Evolutionary conservation across 2,113 vertebrate species (phyloP).

Genomic region (Chionis minor): DNA sequence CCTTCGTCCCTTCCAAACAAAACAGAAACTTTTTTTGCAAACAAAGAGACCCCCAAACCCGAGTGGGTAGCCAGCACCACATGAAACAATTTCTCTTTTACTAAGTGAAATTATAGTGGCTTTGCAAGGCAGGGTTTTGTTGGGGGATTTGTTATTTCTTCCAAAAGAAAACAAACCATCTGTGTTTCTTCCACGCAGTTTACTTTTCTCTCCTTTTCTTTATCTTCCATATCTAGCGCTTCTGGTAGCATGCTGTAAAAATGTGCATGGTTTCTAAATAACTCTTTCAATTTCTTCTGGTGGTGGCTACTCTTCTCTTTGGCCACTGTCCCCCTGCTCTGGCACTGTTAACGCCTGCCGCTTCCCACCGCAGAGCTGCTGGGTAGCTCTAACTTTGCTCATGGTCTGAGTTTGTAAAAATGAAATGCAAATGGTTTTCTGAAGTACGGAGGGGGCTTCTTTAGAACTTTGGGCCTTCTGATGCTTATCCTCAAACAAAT

Average conservation of each 20-base stretch:
- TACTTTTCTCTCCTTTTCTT: slow-evolving; percentile 7
- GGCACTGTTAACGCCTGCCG: not conserved
- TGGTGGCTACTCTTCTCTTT: not conserved
- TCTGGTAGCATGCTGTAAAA: not conserved
- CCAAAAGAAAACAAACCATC: not conserved
- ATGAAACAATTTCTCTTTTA: not conserved
- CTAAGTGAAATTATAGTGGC: not conserved
- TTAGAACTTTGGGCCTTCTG: not conserved
- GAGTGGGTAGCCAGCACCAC: not conserved
- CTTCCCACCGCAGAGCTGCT: not conserved
- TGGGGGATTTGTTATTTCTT: not conserved
- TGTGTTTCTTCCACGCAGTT: not conserved
- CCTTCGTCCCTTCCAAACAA: not conserved
- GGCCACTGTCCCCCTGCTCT: not conserved
- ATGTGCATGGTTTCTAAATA: not conserved
- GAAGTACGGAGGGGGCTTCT: not conserved
- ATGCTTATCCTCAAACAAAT: not conserved
- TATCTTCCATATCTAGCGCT: not conserved
- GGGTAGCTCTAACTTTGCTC: not conserved
- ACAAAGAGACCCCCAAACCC: not conserved
- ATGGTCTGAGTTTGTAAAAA: not conserved
- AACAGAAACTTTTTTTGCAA: not conserved
- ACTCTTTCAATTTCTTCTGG: not conserved
- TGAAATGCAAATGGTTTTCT: not conserved
- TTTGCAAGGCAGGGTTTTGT: not conserved